Percentiles rank a stretch among this genome's conserved stretches.
Conservation (phyloP, 2,888 invertebrate genomes). For the Agrotis segetum region DNA sequence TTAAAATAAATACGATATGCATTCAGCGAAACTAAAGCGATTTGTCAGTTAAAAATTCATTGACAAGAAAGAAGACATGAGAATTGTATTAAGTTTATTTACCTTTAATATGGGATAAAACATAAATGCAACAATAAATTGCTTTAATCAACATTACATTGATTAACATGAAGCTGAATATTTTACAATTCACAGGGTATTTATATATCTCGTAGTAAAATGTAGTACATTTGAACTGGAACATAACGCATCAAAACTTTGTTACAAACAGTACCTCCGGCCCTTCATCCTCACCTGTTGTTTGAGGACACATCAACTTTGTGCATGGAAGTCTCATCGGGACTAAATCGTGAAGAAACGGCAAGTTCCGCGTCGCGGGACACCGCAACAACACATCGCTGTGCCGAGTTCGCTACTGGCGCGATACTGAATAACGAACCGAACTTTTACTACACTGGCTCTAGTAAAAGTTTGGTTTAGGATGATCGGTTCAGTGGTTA, state of each 20-base stretch:
- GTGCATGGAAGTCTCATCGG: not conserved
- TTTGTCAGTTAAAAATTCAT: too few species aligned
- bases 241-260: not conserved
- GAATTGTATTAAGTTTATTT: too few species aligned
- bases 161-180: not conserved
- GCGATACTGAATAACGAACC: conserved; percentile 3
- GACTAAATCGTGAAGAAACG: not conserved
- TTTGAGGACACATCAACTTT: not conserved
- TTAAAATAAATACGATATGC: too few species aligned
- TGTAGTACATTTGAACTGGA: not conserved
- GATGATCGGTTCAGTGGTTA: too few species aligned
- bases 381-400: conserved; percentile 7
- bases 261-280: not conserved
- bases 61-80: too few species aligned
- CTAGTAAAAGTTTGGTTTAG: too few species aligned
- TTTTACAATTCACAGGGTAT: too few species aligned
- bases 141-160: too few species aligned
- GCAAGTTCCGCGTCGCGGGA: conserved; percentile 1
- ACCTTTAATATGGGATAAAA: too few species aligned
- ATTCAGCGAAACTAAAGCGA: too few species aligned
- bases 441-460: not conserved
- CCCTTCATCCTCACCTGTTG: not conserved
- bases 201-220: too few species aligned
- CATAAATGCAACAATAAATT: too few species aligned
- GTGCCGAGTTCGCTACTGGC: conserved; percentile 5